phyloP scores from a whole-genome alignment of 1,140 invertebrate species.

The Armadillidium nasatum region DNA sequence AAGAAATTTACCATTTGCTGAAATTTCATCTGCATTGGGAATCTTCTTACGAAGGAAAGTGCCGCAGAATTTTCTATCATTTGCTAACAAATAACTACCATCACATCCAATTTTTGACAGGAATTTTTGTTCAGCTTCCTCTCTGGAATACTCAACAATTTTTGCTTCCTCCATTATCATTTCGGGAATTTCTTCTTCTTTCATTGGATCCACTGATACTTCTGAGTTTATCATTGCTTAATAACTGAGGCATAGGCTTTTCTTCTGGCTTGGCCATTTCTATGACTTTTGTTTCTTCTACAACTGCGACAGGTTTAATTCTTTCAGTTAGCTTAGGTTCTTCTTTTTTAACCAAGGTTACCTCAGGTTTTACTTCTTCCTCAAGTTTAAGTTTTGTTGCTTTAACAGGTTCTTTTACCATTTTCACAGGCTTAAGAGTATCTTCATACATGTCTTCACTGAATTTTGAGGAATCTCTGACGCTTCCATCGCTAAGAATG shows the following conservation, averaged over 20 bases:
- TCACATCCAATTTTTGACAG: background rate
- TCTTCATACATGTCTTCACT: background rate
- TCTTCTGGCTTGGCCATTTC: background rate
- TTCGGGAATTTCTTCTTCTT: background rate
- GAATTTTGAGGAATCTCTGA: background rate
- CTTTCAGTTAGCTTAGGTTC: background rate
- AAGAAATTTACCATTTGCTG: background rate
- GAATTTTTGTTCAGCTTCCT: constrained; percentile 1
- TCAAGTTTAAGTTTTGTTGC: background rate
- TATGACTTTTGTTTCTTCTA: background rate
- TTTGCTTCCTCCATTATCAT: background rate
- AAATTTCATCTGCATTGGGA: background rate
- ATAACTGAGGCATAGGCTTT: background rate
- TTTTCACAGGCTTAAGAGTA: background rate
- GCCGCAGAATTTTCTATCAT: background rate
- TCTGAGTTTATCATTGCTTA: background rate
- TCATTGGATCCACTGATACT: background rate
- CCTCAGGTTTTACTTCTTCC: background rate
- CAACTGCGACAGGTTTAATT: background rate
- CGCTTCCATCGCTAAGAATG: background rate
- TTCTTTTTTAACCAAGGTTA: background rate
- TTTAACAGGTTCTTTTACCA: background rate
- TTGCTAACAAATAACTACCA: background rate
- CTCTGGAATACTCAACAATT: background rate
- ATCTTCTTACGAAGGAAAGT: background rate